phyloP scores from a whole-genome alignment of 2,113 vertebrate species.

The Carassius auratus region DNA sequence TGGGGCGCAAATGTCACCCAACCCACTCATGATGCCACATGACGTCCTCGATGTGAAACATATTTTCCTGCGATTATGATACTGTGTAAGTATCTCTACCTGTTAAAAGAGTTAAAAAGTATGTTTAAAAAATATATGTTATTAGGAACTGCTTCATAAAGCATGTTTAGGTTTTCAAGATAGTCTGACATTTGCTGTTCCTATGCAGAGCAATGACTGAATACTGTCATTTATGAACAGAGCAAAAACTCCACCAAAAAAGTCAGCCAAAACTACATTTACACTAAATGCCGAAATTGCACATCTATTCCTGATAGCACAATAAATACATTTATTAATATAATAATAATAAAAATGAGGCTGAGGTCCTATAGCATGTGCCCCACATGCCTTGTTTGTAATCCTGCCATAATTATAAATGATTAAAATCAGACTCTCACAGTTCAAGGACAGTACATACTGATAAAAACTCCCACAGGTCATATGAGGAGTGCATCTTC shows the following conservation, averaged over 20 bases:
- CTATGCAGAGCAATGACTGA: not conserved
- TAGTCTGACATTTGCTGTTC: not conserved
- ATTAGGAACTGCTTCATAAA: not conserved
- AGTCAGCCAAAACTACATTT: no score
- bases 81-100: not conserved
- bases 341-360: not conserved
- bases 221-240: not conserved
- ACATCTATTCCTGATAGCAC: not conserved
- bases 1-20: constrained; percentile 20
- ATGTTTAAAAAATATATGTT: not conserved
- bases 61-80: not conserved
- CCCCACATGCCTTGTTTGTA: not conserved
- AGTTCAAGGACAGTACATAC: not conserved
- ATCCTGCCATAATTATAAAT: not conserved
- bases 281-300: not conserved
- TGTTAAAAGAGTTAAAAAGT: not conserved
- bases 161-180: not conserved
- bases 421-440: not conserved
- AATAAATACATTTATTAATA: no score
- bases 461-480: not conserved
- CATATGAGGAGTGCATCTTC: not conserved
- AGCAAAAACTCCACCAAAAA: not conserved
- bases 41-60: not conserved
- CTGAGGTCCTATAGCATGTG: not conserved
- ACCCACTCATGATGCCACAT: not conserved